Evolutionary conservation across 2,888 invertebrate species (phyloP), one percentile per base, ranked within the genome.

Genomic region (Cyclophora punctaria): DNA sequence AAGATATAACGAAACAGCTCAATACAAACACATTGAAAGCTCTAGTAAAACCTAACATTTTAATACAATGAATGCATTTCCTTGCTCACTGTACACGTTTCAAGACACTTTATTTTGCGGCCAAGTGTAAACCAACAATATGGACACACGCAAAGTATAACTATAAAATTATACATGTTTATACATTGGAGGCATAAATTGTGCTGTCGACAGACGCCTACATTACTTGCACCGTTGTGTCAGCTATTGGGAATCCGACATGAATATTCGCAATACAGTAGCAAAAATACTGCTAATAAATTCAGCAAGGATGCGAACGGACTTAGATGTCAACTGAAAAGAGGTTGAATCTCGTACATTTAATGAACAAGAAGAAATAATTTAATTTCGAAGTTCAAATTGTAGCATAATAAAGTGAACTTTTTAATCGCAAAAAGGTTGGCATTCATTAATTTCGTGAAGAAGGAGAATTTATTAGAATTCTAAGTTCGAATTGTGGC

Each of bases 161-260:
- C 7, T 44, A 20, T 41, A 44, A 20, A 50, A 6, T 40, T 20
- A 20, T 20, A 20, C 20, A 20, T 20, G 20, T 20, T 44, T 47
- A 37, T 7, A 34, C 7, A 40, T 44, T 34, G 47, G 48, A 50
- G 47, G 45, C 56, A 60, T 62, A 62, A 63, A 62, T 62, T 60
- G 57, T 55, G 49, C 52, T 58, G 63, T 63, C 63, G 41, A 44
- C 61, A 49, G 50, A 56, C 65, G 61, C 63, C 63, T 58, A 65
- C 63, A 58, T 58, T 50, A 48, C 51, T 51, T 57, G 52, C 50
- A 47, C 34, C 55, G 55, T 53, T 57, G 55, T 57, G 53, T 55
- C 45, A 52, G 47, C 56, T 53, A 58, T 58, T 58, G 54, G 49
- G 56, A 55, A 57, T 57, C 48, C 52, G 50, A 57, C 57, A 56